Evolutionary conservation across 2,113 vertebrate genomes (phyloP).

Genomic region (Protobothrops flavoviridis): DNA sequence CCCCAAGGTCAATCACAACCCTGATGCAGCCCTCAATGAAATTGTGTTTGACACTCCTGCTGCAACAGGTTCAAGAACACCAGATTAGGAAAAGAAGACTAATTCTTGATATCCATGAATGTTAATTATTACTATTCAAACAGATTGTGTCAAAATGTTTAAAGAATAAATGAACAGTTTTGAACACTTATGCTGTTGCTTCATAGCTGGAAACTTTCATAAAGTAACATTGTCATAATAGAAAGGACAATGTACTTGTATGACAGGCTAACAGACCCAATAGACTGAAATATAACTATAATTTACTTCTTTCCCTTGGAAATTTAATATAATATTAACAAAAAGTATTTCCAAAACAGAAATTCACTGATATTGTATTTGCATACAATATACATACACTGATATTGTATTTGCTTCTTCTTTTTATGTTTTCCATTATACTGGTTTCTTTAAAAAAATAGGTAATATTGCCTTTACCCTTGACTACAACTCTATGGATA

Average conservation of each 20-base stretch:
- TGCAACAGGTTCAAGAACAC: neutral
- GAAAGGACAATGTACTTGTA: neutral
- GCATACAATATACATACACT: neutral
- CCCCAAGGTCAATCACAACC: too few relatives aligned
- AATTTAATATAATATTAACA: neutral
- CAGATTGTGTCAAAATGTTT: neutral
- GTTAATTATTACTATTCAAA: neutral
- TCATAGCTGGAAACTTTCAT: slow-evolving; percentile 1
- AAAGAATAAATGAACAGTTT: neutral
- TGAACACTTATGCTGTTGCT: neutral
- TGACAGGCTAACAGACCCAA: neutral
- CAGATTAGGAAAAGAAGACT: neutral
- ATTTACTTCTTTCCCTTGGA: neutral
- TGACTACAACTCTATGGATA: slow-evolving; percentile 3
- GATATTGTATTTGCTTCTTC: neutral
- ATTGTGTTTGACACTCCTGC: too few relatives aligned
- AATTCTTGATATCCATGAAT: neutral
- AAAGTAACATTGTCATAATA: neutral
- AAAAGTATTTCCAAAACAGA: neutral
- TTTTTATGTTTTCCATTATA: neutral
- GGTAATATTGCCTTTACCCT: neutral
- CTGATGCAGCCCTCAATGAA: too few relatives aligned
- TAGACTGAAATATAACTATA: neutral
- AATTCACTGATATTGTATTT: too few relatives aligned
- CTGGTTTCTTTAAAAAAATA: neutral